These are phyloP conservation scores for Synanthedon vespiformis DNA, from an alignment of 2,888 invertebrate genomes.

Conservation along the genomic window DNA sequence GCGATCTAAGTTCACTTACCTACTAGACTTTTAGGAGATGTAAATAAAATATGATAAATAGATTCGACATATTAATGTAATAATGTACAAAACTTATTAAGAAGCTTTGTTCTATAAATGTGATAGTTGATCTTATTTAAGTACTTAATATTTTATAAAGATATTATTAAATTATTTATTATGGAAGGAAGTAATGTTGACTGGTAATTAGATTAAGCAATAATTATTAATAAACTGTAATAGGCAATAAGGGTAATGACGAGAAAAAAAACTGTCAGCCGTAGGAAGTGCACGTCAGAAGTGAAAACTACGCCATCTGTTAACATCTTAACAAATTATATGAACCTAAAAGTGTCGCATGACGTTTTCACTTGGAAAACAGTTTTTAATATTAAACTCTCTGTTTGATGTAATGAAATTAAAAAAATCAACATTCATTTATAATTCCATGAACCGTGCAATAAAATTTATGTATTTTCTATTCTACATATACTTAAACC, in stretches of 20 bases:
- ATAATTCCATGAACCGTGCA: conserved; percentile 14
- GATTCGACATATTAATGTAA: conserved; percentile 4
- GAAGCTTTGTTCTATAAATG: conserved; percentile 66
- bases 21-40: conserved; percentile 7
- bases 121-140: conserved; percentile 67
- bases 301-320: too few species aligned
- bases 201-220: conserved; percentile 18
- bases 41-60: conserved; percentile 3
- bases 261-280: too few species aligned
- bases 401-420: too few species aligned
- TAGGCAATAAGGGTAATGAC: not conserved
- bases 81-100: conserved; percentile 47
- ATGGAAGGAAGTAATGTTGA: conserved; percentile 21
- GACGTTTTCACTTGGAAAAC: too few species aligned
- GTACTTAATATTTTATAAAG: conserved; percentile 64
- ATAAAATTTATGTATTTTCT: conserved; percentile 10
- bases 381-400: too few species aligned
- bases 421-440: too few species aligned
- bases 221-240: not conserved
- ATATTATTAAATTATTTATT: conserved; percentile 68
- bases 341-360: too few species aligned
- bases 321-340: too few species aligned
- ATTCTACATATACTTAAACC: conserved; percentile 24
- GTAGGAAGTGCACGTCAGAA: too few species aligned
- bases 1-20: conserved; percentile 30